phyloP scores from a whole-genome alignment of 2,797 vertebrate genomes.

The Epinephelus coioides region DNA sequence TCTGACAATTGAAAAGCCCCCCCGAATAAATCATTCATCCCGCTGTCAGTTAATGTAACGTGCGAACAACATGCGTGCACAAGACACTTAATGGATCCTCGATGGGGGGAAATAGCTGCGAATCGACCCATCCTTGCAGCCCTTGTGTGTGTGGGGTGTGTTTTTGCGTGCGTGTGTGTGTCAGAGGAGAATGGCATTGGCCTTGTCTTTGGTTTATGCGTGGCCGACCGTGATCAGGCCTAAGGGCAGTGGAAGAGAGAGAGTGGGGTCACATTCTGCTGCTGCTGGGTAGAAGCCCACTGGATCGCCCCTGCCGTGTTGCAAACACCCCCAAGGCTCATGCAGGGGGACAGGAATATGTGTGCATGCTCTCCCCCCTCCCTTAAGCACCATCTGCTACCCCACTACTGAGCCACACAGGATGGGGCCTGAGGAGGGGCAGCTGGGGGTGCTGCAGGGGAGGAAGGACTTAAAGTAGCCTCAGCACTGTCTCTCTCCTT shows the following conservation, averaged over 20 bases:
- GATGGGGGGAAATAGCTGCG: slow-evolving; percentile 57
- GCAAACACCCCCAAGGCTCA: slow-evolving; percentile 75
- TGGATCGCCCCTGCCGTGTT: slow-evolving; percentile 60
- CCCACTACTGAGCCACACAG: slow-evolving; percentile 79
- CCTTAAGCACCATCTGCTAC: slow-evolving; percentile 83
- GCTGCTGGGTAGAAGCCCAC: slow-evolving; percentile 71
- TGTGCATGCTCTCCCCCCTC: slow-evolving; percentile 41
- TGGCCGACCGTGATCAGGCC: slow-evolving; percentile 72
- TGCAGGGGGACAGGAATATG: slow-evolving; percentile 70
- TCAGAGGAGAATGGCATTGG: slow-evolving; percentile 70
- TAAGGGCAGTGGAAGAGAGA: slow-evolving; percentile 66
- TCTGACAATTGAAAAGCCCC: slow-evolving; percentile 78
- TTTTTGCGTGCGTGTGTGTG: slow-evolving; percentile 41
- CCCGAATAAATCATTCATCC: slow-evolving; percentile 81
- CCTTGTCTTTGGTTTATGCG: slow-evolving; percentile 79
- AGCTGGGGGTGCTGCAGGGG: slow-evolving; percentile 68
- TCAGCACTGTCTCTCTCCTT: slow-evolving; percentile 30
- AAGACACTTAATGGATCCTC: slow-evolving; percentile 77
- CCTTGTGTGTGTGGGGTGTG: slow-evolving; percentile 27
- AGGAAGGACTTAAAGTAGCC: slow-evolving; percentile 66
- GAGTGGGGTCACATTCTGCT: slow-evolving; percentile 82
- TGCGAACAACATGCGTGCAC: slow-evolving; percentile 69
- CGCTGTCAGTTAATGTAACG: slow-evolving; percentile 75
- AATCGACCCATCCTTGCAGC: slow-evolving; percentile 66
- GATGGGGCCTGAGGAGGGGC: slow-evolving; percentile 74